Evolutionary conservation across 2,888 invertebrate genomes (phyloP).

Genomic region (Serripes groenlandicus): DNA sequence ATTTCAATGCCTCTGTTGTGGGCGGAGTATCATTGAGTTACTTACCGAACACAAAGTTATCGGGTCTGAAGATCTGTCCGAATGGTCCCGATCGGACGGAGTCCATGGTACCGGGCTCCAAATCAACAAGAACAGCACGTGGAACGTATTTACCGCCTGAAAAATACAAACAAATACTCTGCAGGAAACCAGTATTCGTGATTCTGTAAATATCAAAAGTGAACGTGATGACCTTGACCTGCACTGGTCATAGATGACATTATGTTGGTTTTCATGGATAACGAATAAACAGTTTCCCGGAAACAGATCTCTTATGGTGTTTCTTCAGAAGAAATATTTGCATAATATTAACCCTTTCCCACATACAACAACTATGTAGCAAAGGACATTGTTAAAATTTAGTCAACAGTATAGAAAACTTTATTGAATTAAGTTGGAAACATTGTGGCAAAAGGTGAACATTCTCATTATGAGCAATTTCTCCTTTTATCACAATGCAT

Average conservation of each 20-base stretch:
- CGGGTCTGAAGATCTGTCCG: constrained; percentile 91
- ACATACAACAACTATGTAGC: not conserved
- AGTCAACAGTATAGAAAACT: not conserved
- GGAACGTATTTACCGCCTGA: constrained; percentile 91
- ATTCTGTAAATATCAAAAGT: not conserved
- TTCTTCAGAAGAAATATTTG: no score
- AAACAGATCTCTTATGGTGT: no score
- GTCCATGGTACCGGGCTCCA: constrained; percentile 99
- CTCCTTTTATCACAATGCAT: not conserved
- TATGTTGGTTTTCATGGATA: not conserved
- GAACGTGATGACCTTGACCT: not conserved
- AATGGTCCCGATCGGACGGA: constrained; percentile 88
- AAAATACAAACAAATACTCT: constrained; percentile 5
- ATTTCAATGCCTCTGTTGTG: no score
- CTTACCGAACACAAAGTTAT: constrained; percentile 94
- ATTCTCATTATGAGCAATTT: not conserved
- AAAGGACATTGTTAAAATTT: not conserved
- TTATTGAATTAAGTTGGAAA: not conserved
- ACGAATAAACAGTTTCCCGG: not conserved
- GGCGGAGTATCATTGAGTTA: no score
- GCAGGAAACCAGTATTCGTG: not conserved
- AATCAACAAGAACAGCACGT: constrained; percentile 89
- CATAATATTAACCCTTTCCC: not conserved
- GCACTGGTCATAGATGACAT: not conserved
- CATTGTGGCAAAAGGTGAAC: not conserved